Base-by-base conservation (phyloP, 2,888 invertebrate genomes). In the Amiota mariae region DNA sequence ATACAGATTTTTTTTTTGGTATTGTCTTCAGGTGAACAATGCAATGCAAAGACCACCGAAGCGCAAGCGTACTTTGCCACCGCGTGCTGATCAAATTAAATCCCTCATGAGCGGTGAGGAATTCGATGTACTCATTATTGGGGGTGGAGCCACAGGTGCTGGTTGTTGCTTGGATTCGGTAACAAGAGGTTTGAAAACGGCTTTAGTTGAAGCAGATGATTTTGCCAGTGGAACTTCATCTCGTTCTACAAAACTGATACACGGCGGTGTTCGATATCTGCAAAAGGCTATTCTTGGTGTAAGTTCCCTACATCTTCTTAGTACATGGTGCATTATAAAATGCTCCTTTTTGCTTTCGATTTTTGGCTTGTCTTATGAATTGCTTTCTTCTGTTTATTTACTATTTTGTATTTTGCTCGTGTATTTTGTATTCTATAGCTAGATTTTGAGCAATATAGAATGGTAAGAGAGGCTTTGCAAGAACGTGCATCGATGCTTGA, bases 401-500 rank as follows among this genome's bases (percentile, higher is more conserved):
- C 49, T 70, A 10, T 72, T 51, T 75, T 24, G 72, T 72, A 75
- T 76, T 54, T 77, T 70, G 79, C 77, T 81, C 77, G 73, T 77
- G 12, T 8, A 48, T 76, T 47, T 75, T 64, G 47, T 77, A 74
- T 57, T 71, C 15, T 75, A 78, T 93, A 94, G 84, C 91, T 98
- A 64, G 99, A 99, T 90, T 91, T 95, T 80, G 99, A 99, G 86
- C 99, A 98, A 90, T 99, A 99, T 90, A 94, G 94, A 87, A 99
- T 99, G 99, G 99, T 99, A 59, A 98, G 98, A 89, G 99, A 99
- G 90, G 99, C 99, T 0, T 91, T 99, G 72, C 94, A 95, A 87
- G 99, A 99, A 90, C 92, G 99, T 82, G 96, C 98, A 1, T 95
- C 96, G 85, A 95, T 99, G 93, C 91, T 99, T 72, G 93, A 95